These are phyloP conservation scores for Eurypyga helias DNA, from an alignment of 2,113 vertebrate genomes.

Conservation along the genomic window DNA sequence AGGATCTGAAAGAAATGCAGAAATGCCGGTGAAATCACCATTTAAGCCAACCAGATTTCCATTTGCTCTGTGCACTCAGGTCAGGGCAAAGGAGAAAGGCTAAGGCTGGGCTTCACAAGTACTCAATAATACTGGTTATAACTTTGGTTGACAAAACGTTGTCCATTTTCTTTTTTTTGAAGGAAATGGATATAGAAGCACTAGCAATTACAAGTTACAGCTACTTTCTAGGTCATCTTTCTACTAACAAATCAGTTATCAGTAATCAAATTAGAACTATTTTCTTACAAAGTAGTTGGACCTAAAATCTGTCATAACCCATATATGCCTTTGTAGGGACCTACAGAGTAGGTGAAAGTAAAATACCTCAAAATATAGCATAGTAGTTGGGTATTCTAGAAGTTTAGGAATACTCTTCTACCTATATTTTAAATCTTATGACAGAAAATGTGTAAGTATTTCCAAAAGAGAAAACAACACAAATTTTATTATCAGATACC, in stretches of 20 bases:
- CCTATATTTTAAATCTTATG: not conserved
- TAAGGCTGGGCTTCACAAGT: not conserved
- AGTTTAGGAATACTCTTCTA: not conserved
- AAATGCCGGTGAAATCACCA: not conserved
- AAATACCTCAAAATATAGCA: not conserved
- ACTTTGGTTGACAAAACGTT: not conserved
- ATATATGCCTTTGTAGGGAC: not conserved
- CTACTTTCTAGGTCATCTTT: not conserved
- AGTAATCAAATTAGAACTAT: not conserved
- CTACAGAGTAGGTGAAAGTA: not conserved
- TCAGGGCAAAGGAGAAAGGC: not conserved
- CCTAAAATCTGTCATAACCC: not conserved
- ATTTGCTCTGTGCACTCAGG: not conserved
- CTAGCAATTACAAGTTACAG: not conserved
- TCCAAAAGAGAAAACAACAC: not conserved
- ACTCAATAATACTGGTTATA: not conserved
- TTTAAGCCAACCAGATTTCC: not conserved
- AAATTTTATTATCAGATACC: not conserved
- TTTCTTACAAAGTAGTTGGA: not conserved
- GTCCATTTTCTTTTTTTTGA: not conserved
- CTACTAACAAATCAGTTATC: not conserved
- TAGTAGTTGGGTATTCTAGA: not conserved
- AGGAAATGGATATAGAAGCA: not conserved
- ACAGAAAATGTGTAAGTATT: not conserved
- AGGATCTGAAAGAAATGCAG: not conserved